phyloP scores from a whole-genome alignment of 2,888 invertebrate genomes.

The Eristalis intricaria region DNA sequence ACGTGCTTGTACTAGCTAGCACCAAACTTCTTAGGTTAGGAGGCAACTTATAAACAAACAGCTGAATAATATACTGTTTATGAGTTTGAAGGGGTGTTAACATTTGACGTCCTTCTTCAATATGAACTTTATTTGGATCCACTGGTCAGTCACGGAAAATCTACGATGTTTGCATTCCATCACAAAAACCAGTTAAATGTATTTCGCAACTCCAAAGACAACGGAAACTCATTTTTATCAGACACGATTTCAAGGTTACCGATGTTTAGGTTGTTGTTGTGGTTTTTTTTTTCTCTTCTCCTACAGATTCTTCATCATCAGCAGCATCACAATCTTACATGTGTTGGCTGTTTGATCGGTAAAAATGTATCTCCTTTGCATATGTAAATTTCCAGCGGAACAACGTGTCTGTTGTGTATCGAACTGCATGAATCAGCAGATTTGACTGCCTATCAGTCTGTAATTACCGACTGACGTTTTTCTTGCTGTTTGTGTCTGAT shows the following conservation, averaged over 20 bases:
- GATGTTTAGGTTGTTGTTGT: constrained; percentile 5
- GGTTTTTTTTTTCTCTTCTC: not conserved
- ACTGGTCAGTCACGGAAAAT: not conserved
- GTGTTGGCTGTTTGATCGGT: constrained; percentile 33
- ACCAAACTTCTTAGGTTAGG: no score
- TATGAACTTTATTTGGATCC: no score
- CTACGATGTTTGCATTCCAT: not conserved
- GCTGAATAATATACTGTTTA: no score
- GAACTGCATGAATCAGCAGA: constrained; percentile 35
- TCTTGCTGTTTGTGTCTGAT: not conserved
- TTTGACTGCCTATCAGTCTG: not conserved
- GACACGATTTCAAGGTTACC: constrained; percentile 37
- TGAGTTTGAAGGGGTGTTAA: no score
- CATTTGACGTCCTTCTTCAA: no score
- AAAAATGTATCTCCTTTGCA: constrained; percentile 6
- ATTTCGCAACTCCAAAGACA: constrained; percentile 15
- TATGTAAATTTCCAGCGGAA: constrained; percentile 39
- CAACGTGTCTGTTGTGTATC: constrained; percentile 11
- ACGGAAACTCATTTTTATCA: constrained; percentile 21
- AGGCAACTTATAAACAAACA: no score
- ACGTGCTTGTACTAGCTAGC: no score
- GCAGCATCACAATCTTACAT: constrained; percentile 29
- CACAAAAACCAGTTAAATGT: not conserved
- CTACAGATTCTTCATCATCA: not conserved
- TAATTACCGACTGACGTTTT: not conserved